Evolutionary conservation across 2,888 invertebrate species (phyloP), one percentile per base, ranked within the genome.

Genomic region (Neoascia interrupta): DNA sequence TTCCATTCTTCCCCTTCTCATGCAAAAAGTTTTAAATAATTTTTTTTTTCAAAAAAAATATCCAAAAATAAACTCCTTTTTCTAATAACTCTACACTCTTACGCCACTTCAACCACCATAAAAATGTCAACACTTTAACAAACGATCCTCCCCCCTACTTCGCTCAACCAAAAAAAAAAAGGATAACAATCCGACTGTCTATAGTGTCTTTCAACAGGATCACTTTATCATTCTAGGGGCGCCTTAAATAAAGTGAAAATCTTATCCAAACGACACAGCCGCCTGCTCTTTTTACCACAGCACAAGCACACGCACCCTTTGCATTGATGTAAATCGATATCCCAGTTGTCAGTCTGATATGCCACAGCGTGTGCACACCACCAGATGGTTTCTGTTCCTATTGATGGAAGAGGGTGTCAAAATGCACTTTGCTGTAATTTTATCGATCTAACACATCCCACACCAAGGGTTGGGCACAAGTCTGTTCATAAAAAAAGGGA

Each of bases 291-390:
- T 69, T 60, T 26, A 53, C 51, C 43, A 41, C 10, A 19, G 5
- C 49, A 37, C 49, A 37, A 26, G 8, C 19, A 41, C 47, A 54
- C 26, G 13, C 21, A 41, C 10, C 31, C 8, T 31, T 6, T 21
- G 21, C 13, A 21, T n/a, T 11, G 37, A n/a, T 69, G 69, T 69
- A 69, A 69, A 61, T 70, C 69, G 60, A 70, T 70, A 70, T 70
- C 16, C 5, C 53, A 53, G 69, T 45, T 61, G 60, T 70, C 45
- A 69, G 53, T 51, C 28, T 45, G 69, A 60, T 61, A 13, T 36
- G 16, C 8, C 58, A 34, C 58, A 60, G 68, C 39, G 23, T 53
- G 8, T 31, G 18, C 13, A 43, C 8, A 15, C 11, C 11, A 31
- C 60, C 69, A 70, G 69, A 70, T 60, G 69, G 51, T 70, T 26